Conservation (phyloP, 2,797 vertebrate genomes). For the Decapterus maruadsi region DNA sequence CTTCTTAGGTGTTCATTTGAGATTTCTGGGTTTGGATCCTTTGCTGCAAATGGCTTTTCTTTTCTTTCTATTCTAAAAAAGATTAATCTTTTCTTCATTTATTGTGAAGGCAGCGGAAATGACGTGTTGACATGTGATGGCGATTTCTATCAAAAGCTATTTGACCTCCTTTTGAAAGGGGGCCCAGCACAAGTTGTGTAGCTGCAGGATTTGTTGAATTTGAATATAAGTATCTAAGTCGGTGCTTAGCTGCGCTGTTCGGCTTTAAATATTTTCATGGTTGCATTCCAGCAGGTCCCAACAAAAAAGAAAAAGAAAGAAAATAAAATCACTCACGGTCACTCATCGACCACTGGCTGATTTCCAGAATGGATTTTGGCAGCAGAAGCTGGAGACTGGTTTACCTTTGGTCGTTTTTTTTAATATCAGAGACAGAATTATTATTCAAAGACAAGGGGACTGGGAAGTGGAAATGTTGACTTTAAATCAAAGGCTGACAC, state of each 20-base stretch:
- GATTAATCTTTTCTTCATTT: too few species aligned
- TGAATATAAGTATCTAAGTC: not conserved
- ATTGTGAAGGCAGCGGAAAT: not conserved
- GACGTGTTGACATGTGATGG: not conserved
- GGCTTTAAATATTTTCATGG: slow-evolving; percentile 9
- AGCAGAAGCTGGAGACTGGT: not conserved
- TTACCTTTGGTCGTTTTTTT: not conserved
- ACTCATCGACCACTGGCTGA: not conserved
- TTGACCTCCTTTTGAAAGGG: slow-evolving; percentile 16
- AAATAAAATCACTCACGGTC: not conserved
- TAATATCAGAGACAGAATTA: not conserved
- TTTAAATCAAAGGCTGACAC: not conserved
- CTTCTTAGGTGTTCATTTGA: not conserved
- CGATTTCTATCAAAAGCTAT: slow-evolving; percentile 3
- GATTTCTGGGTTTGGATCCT: not conserved
- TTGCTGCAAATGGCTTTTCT: too few species aligned
- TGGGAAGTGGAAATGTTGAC: not conserved
- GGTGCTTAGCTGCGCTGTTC: not conserved
- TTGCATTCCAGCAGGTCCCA: not conserved
- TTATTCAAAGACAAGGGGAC: not conserved
- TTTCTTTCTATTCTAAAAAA: too few species aligned
- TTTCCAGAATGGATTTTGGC: not conserved
- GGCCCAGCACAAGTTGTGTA: not conserved
- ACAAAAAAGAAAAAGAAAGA: not conserved
- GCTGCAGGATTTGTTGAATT: slow-evolving; percentile 12